A percentile compares a stretch with the other conserved stretches of the same genome.
phyloP scores from a whole-genome alignment of 2,888 invertebrate species.

The Phaonia tiefii region DNA sequence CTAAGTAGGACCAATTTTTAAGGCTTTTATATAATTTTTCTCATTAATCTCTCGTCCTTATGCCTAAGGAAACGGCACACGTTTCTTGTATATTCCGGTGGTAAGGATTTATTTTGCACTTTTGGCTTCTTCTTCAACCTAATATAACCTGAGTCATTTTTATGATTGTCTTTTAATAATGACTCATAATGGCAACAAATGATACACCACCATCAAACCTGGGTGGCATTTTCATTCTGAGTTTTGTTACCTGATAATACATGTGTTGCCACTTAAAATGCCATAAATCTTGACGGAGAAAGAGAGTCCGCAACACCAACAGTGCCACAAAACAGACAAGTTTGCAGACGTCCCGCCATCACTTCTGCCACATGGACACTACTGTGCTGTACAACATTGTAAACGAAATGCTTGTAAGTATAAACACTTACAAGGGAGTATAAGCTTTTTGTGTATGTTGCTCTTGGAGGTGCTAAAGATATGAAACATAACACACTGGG shows the following conservation, averaged over 20 bases:
- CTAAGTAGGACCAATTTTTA: background rate
- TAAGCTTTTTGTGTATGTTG: too few relatives aligned
- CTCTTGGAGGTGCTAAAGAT: constrained; percentile 48
- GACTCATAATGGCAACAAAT: constrained; percentile 55
- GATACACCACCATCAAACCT: background rate
- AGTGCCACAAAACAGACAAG: background rate
- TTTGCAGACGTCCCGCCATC: background rate
- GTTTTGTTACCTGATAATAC: constrained; percentile 49
- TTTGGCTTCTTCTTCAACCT: background rate
- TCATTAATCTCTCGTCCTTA: too few relatives aligned
- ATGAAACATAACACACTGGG: constrained; percentile 25
- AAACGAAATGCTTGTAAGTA: background rate
- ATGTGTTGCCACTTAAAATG: constrained; percentile 58
- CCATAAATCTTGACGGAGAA: constrained; percentile 50
- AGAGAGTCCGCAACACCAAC: too few relatives aligned
- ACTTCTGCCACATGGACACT: too few relatives aligned
- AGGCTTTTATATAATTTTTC: background rate
- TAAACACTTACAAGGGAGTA: constrained; percentile 14
- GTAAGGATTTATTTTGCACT: too few relatives aligned
- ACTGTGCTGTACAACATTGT: constrained; percentile 2
- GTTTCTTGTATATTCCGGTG: too few relatives aligned
- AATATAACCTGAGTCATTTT: constrained; percentile 46
- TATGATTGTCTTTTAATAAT: constrained; percentile 41
- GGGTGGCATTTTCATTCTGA: constrained; percentile 15
- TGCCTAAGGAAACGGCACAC: background rate